Evolutionary conservation across 2,888 invertebrate species (phyloP).

Genomic region (Danaus chrysippus): DNA sequence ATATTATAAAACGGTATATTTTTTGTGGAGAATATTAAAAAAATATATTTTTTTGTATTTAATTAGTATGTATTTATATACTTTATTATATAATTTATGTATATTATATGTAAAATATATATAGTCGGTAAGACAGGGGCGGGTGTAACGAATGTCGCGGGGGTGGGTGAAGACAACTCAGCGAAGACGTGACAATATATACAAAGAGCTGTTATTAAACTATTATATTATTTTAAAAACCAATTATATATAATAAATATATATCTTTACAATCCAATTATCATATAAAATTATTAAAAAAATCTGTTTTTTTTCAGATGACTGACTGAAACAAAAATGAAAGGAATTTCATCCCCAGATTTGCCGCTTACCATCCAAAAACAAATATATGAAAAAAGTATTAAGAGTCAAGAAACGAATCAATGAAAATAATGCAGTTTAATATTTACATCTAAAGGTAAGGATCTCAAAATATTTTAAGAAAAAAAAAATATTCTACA

Average conservation of each 20-base stretch:
- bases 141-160: slow-evolving; percentile 47
- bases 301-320: background rate
- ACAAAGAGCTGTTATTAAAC: slow-evolving; percentile 45
- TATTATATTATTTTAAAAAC: background rate
- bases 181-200: slow-evolving; percentile 59
- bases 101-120: slow-evolving; percentile 38
- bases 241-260: background rate
- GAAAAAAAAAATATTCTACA: background rate
- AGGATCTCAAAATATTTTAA: background rate
- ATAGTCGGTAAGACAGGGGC: slow-evolving; percentile 64
- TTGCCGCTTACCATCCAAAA: no score
- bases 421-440: background rate
- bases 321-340: background rate
- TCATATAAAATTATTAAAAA: background rate
- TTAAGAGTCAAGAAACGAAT: background rate
- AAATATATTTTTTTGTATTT: background rate
- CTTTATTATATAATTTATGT: slow-evolving; percentile 8
- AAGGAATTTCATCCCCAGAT: no score
- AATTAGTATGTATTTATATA: slow-evolving; percentile 6
- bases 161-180: slow-evolving; percentile 67
- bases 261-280: background rate
- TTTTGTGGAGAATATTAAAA: no score
- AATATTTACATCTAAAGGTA: background rate
- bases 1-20: no score
- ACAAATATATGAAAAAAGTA: background rate